Evolutionary conservation across 2,888 invertebrate species (phyloP).

Genomic region (Drosophila rubida): DNA sequence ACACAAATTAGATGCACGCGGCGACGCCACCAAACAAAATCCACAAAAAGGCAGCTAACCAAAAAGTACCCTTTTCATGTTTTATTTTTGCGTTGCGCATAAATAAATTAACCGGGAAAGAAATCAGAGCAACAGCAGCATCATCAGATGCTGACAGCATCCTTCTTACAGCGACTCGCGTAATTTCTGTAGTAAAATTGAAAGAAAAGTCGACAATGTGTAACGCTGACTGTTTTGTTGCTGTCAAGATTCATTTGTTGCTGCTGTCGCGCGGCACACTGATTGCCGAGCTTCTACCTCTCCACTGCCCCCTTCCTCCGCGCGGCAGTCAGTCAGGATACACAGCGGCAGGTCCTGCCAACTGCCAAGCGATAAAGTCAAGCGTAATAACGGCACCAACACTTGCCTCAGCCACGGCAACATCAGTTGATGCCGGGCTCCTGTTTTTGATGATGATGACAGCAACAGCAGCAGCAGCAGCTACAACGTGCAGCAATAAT

Average conservation of each 20-base stretch:
- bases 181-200: constrained; percentile 61
- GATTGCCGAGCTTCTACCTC: constrained; percentile 49
- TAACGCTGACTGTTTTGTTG: constrained; percentile 43
- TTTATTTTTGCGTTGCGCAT: not conserved
- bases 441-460: constrained; percentile 73
- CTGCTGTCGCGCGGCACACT: constrained; percentile 28
- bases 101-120: constrained; percentile 18
- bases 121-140: constrained; percentile 9
- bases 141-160: constrained; percentile 10
- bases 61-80: not conserved
- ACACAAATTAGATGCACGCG: constrained; percentile 32
- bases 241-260: constrained; percentile 70
- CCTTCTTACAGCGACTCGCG: constrained; percentile 10
- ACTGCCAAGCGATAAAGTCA: constrained; percentile 57
- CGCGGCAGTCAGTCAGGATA: not conserved
- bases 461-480: too few species aligned
- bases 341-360: constrained; percentile 25
- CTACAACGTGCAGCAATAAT: constrained; percentile 59
- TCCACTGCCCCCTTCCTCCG: not conserved
- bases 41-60: not conserved
- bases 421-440: constrained; percentile 34
- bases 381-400: constrained; percentile 65
- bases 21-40: not conserved
- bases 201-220: constrained; percentile 31
- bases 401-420: constrained; percentile 46